Percentiles rank a stretch among this genome's conserved stretches.
phyloP scores from a whole-genome alignment of 1,140 invertebrate species.

The Hyles euphorbiae region DNA sequence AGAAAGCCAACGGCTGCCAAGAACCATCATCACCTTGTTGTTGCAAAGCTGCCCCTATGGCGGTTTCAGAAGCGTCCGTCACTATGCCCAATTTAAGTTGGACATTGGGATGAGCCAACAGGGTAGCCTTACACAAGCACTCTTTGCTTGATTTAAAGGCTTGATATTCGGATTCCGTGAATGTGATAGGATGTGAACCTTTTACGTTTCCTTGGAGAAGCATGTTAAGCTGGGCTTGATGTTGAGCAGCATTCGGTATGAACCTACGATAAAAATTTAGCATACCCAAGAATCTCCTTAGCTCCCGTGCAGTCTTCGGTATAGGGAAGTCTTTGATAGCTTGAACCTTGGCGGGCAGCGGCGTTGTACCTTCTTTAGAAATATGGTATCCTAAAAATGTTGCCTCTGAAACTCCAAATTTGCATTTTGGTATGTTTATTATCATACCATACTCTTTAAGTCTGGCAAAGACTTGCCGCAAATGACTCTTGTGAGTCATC shows the following conservation, averaged over 20 bases:
- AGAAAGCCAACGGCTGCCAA: no score
- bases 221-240: constrained; percentile 17
- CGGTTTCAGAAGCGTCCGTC: constrained; percentile 50
- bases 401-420: constrained; percentile 33
- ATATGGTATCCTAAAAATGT: constrained; percentile 40
- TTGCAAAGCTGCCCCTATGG: constrained; percentile 41
- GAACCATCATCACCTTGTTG: constrained; percentile 27
- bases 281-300: no score
- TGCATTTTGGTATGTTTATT: constrained; percentile 38
- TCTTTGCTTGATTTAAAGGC: constrained; percentile 17
- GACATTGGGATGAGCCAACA: constrained; percentile 36
- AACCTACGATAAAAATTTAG: constrained; percentile 52
- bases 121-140: constrained; percentile 12
- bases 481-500: constrained; percentile 35
- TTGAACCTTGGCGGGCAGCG: constrained; percentile 26
- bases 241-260: constrained; percentile 32
- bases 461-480: constrained; percentile 27
- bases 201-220: constrained; percentile 18
- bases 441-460: constrained; percentile 35
- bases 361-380: constrained; percentile 25
- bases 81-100: constrained; percentile 41
- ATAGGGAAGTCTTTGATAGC: constrained; percentile 35
- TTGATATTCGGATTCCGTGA: constrained; percentile 3
- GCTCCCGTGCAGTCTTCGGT: constrained; percentile 21
- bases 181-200: constrained; percentile 12